Percentiles rank a stretch among this genome's conserved stretches.
Conservation (phyloP, 2,113 vertebrate genomes). For the Mola mola region DNA sequence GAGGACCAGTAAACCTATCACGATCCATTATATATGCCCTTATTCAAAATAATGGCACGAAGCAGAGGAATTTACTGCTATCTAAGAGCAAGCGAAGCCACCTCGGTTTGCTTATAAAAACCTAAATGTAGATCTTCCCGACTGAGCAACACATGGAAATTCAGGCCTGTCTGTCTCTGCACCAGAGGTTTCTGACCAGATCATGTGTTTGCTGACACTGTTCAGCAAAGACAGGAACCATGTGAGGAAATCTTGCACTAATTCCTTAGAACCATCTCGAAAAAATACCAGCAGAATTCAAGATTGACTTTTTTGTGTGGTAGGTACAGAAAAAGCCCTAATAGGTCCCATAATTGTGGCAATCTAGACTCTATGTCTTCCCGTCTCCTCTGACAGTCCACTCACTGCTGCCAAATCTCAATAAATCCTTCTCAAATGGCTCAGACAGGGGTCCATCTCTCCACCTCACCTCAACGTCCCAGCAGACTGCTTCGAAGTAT, state of each 20-base stretch:
- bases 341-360: slow-evolving; percentile 57
- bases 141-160: slow-evolving; percentile 40
- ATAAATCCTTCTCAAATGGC: slow-evolving; percentile 63
- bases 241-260: slow-evolving; percentile 29
- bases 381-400: slow-evolving; percentile 31
- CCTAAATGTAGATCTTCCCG: slow-evolving; percentile 44
- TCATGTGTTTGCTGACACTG: slow-evolving; percentile 45
- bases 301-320: slow-evolving; percentile 45
- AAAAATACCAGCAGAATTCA: slow-evolving; percentile 67
- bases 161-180: slow-evolving; percentile 13
- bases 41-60: slow-evolving; percentile 57
- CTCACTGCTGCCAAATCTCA: slow-evolving; percentile 55
- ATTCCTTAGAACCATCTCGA: slow-evolving; percentile 59
- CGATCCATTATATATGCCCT: slow-evolving; percentile 49
- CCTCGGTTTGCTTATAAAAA: slow-evolving; percentile 58
- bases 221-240: slow-evolving; percentile 49
- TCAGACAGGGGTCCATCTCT: slow-evolving; percentile 30
- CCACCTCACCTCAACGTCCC: slow-evolving; percentile 45
- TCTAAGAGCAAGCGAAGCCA: slow-evolving; percentile 61
- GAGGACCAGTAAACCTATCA: slow-evolving; percentile 65
- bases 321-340: slow-evolving; percentile 47
- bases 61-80: slow-evolving; percentile 61
- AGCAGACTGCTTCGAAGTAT: slow-evolving; percentile 57
- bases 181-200: slow-evolving; percentile 39
- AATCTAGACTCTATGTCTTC: slow-evolving; percentile 40